Percentiles rank a stretch among this genome's conserved stretches.
These are phyloP conservation scores for Tricholauxania praeusta DNA, from an alignment of 2,888 invertebrate species.

Conservation along the genomic window DNA sequence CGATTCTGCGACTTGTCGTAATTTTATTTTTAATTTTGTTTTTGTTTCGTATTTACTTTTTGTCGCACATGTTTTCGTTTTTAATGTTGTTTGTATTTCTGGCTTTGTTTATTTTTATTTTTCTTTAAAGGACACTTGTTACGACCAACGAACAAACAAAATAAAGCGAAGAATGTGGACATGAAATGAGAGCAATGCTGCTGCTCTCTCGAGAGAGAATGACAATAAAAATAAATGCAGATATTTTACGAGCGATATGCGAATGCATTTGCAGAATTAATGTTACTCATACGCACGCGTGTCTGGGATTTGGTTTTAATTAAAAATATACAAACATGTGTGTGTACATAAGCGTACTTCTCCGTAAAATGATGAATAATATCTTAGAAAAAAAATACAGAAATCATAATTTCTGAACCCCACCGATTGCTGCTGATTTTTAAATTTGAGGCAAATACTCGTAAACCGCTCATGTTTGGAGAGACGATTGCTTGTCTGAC, in stretches of 20 bases:
- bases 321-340: neutral
- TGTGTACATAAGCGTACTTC: too few relatives aligned
- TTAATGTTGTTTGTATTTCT: slow-evolving; percentile 21
- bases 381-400: neutral
- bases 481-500: too few relatives aligned
- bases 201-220: neutral
- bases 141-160: slow-evolving; percentile 33
- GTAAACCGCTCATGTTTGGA: too few relatives aligned
- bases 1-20: too few relatives aligned
- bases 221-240: neutral
- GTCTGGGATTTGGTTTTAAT: neutral
- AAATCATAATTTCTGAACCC: too few relatives aligned
- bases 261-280: slow-evolving; percentile 13
- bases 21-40: slow-evolving; percentile 10
- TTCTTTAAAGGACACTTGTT: slow-evolving; percentile 45
- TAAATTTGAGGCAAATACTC: too few relatives aligned
- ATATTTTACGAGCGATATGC: neutral
- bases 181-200: neutral
- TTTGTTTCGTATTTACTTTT: slow-evolving; percentile 26
- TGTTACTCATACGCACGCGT: slow-evolving; percentile 33
- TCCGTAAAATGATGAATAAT: too few relatives aligned
- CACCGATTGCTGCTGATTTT: too few relatives aligned
- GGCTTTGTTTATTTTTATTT: slow-evolving; percentile 38
- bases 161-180: neutral
- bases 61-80: slow-evolving; percentile 14